Percentiles rank a stretch among this genome's conserved stretches.
Conservation (phyloP, 2,797 vertebrate genomes). For the Liasis olivaceus region DNA sequence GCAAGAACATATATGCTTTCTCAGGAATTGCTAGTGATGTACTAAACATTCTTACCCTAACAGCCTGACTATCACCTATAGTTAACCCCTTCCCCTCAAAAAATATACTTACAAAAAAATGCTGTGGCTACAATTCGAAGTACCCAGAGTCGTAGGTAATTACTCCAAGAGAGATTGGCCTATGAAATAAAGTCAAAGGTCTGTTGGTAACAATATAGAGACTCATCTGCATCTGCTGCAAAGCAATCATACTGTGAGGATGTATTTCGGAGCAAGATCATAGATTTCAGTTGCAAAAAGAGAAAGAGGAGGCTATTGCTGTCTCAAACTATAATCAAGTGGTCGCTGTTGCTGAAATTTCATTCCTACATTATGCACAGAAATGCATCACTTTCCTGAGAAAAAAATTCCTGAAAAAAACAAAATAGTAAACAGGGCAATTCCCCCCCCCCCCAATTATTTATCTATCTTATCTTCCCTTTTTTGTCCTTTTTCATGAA, state of each 20-base stretch:
- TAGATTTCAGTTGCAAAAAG: background rate
- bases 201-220: background rate
- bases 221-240: background rate
- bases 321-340: background rate
- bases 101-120: slow-evolving; percentile 71
- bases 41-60: background rate
- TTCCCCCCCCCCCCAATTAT: background rate
- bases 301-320: background rate
- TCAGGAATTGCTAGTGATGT: background rate
- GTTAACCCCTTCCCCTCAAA: accelerated
- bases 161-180: slow-evolving; percentile 64
- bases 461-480: background rate
- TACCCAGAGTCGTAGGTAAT: slow-evolving; percentile 60
- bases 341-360: background rate
- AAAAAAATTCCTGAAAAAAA: background rate
- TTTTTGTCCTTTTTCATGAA: background rate
- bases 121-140: slow-evolving; percentile 67
- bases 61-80: background rate
- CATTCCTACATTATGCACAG: background rate
- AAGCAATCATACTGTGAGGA: background rate
- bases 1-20: background rate
- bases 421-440: background rate
- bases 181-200: slow-evolving; percentile 28
- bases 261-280: background rate
- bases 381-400: background rate